Percentiles rank a stretch among this genome's conserved stretches.
Evolutionary conservation across 2,113 vertebrate species (phyloP).

Genomic region (Rhinoderma darwinii): DNA sequence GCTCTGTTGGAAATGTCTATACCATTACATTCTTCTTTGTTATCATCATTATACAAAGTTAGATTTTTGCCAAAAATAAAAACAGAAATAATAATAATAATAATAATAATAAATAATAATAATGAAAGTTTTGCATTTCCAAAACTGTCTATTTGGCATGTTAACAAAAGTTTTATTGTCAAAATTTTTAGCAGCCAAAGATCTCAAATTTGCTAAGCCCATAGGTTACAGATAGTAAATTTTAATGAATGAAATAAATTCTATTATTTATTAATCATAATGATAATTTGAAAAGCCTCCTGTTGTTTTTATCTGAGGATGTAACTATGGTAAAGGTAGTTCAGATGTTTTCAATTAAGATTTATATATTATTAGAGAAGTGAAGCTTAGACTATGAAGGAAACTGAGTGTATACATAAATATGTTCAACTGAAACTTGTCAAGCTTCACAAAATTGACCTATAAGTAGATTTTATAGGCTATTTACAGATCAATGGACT

Average conservation of each 20-base stretch:
- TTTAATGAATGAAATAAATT: not conserved
- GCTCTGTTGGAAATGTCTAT: constrained; percentile 51
- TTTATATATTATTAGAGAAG: too few relatives aligned
- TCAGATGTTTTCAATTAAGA: too few relatives aligned
- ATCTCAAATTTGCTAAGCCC: not conserved
- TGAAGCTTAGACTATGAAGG: too few relatives aligned
- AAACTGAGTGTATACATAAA: too few relatives aligned
- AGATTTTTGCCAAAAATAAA: not conserved
- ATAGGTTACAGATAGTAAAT: not conserved
- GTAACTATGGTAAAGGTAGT: not conserved
- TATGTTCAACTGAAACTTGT: too few relatives aligned
- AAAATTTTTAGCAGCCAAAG: not conserved
- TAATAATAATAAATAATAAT: not conserved
- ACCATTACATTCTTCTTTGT: constrained; percentile 18
- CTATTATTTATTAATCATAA: not conserved
- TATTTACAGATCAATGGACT: too few relatives aligned
- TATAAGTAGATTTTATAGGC: too few relatives aligned
- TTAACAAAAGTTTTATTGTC: not conserved
- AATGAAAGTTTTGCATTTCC: not conserved
- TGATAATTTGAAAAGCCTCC: not conserved
- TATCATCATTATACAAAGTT: constrained; percentile 52
- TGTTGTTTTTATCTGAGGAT: not conserved
- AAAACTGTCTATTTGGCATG: not conserved
- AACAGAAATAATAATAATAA: not conserved
- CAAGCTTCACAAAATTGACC: too few relatives aligned